These are phyloP conservation scores for Fulica atra DNA, from an alignment of 2,113 vertebrate genomes.

Conservation along the genomic window DNA sequence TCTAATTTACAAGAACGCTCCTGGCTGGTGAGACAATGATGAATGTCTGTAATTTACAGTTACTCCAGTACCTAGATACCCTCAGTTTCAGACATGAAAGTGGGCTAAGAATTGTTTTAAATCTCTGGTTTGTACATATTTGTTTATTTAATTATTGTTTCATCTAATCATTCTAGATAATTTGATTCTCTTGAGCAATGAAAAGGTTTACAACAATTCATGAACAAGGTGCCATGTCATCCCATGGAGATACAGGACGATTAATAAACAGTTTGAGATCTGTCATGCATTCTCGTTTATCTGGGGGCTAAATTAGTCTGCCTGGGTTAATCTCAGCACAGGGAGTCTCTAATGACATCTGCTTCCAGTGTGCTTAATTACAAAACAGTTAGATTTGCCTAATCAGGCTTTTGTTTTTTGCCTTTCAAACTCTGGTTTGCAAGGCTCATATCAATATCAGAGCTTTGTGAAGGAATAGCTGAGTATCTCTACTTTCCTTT, in stretches of 20 bases:
- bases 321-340: conserved; percentile 47
- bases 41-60: background rate
- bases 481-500: background rate
- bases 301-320: background rate
- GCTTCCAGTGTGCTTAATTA: conserved; percentile 30
- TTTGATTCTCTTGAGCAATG: background rate
- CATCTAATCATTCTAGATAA: background rate
- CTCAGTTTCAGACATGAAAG: background rate
- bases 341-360: conserved; percentile 20
- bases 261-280: background rate
- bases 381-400: conserved; percentile 17
- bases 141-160: background rate
- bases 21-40: background rate
- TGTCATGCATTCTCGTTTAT: background rate
- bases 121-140: background rate
- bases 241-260: background rate
- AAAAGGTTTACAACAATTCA: background rate
- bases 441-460: background rate
- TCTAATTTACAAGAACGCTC: background rate
- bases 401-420: background rate
- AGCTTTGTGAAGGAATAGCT: background rate
- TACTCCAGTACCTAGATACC: background rate
- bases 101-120: background rate
- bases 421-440: conserved; percentile 38
- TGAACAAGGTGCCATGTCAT: background rate